These are phyloP conservation scores for Drosophila subpulchrella DNA, from an alignment of 1,140 invertebrate species.

Conservation along the genomic window DNA sequence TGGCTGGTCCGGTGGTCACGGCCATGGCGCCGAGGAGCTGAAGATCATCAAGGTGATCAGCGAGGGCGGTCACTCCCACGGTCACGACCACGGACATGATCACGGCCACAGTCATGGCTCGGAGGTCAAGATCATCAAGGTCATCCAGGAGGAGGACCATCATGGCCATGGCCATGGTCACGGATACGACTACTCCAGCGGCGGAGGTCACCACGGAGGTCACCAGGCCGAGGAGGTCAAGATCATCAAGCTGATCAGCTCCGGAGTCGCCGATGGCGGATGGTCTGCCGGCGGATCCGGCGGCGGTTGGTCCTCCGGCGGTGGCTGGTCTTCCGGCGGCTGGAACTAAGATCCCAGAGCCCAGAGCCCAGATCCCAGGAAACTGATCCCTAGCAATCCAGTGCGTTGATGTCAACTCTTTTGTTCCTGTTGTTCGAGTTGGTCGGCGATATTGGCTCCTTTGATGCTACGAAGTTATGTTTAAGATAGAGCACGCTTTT, in stretches of 20 bases:
- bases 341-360: constrained; percentile 35
- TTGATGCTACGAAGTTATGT: constrained; percentile 56
- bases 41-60: constrained; percentile 67
- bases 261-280: constrained; percentile 38
- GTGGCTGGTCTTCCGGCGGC: constrained; percentile 42
- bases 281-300: constrained; percentile 37
- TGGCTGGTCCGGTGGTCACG: constrained; percentile 35
- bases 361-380: not conserved
- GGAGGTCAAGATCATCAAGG: constrained; percentile 49
- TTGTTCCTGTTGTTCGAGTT: constrained; percentile 68
- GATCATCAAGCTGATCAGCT: constrained; percentile 48
- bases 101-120: constrained; percentile 9
- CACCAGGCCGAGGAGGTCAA: constrained; percentile 36
- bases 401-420: constrained; percentile 28
- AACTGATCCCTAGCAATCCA: constrained; percentile 15
- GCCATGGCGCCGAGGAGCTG: constrained; percentile 30
- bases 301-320: constrained; percentile 38
- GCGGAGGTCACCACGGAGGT: constrained; percentile 7
- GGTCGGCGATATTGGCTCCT: constrained; percentile 55
- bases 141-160: constrained; percentile 20
- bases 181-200: constrained; percentile 22
- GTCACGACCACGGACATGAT: constrained; percentile 5
- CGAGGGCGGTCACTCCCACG: constrained; percentile 22
- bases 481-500: constrained; percentile 48
- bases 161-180: constrained; percentile 19